Percentiles rank a stretch among this genome's conserved stretches.
Evolutionary conservation across 2,113 vertebrate species (phyloP).

Genomic region (Ardeotis arabs): DNA sequence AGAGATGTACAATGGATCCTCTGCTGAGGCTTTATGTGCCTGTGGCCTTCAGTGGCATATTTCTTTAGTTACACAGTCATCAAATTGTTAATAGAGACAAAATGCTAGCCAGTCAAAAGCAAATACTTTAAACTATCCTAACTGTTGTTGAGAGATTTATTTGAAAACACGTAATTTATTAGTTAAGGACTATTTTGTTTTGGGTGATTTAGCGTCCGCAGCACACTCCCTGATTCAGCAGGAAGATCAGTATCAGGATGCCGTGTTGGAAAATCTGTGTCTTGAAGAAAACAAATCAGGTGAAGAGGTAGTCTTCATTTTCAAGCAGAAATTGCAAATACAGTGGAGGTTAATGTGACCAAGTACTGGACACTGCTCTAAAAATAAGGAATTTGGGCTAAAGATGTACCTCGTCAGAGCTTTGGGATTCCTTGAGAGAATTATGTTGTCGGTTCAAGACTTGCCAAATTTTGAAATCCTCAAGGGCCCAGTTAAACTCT

Average conservation of each 20-base stretch:
- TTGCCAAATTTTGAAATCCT: background rate
- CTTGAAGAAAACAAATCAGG: background rate
- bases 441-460: background rate
- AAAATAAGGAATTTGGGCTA: background rate
- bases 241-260: background rate
- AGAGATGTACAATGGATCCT: background rate
- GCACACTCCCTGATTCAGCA: background rate
- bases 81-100: background rate
- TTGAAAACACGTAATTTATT: background rate
- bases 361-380: background rate
- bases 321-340: background rate
- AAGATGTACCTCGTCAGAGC: background rate
- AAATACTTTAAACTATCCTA: background rate
- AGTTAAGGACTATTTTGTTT: background rate
- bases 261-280: background rate
- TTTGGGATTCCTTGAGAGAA: background rate
- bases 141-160: background rate
- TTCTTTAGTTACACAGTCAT: background rate
- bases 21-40: background rate
- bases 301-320: background rate
- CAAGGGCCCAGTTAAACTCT: background rate
- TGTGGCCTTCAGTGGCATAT: background rate
- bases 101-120: background rate
- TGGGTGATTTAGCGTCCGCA: background rate
- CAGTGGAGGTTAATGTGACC: background rate